Percentiles rank a stretch among this genome's conserved stretches.
These are phyloP conservation scores for Trematocara variabile DNA, from an alignment of 2,113 vertebrate genomes.

Conservation along the genomic window DNA sequence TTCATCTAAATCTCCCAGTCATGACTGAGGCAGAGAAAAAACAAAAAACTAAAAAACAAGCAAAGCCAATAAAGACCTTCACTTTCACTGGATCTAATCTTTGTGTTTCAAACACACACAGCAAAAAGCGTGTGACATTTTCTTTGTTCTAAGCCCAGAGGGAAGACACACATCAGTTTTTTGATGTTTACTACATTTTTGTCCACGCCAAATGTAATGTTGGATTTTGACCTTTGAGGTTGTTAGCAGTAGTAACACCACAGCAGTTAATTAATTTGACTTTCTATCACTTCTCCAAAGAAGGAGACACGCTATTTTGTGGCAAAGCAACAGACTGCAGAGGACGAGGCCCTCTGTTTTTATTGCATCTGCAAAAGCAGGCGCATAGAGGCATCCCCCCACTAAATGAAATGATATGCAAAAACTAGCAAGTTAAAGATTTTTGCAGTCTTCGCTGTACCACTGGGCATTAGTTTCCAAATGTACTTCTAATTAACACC, in stretches of 20 bases:
- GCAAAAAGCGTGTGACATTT: not conserved
- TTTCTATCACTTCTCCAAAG: not conserved
- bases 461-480: conserved; percentile 20
- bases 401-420: not conserved
- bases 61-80: not conserved
- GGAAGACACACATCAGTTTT: not conserved
- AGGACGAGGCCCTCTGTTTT: not conserved
- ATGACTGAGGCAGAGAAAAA: not conserved
- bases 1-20: not conserved
- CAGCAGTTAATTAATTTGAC: conserved; percentile 7
- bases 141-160: not conserved
- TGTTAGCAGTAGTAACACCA: not conserved
- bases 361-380: not conserved
- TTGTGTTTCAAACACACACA: not conserved
- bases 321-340: not conserved
- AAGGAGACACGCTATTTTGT: not conserved
- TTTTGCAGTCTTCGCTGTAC: not conserved
- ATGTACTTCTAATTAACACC: conserved; percentile 44
- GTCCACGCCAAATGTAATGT: not conserved
- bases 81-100: not conserved
- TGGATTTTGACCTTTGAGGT: conserved; percentile 7
- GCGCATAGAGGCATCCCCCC: not conserved
- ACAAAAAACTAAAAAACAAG: not conserved
- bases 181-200: not conserved
- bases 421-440: conserved; percentile 8